Evolutionary conservation across 2,888 invertebrate genomes (phyloP), one percentile per base, ranked within the genome.

Genomic region (Drosophila pullipes): DNA sequence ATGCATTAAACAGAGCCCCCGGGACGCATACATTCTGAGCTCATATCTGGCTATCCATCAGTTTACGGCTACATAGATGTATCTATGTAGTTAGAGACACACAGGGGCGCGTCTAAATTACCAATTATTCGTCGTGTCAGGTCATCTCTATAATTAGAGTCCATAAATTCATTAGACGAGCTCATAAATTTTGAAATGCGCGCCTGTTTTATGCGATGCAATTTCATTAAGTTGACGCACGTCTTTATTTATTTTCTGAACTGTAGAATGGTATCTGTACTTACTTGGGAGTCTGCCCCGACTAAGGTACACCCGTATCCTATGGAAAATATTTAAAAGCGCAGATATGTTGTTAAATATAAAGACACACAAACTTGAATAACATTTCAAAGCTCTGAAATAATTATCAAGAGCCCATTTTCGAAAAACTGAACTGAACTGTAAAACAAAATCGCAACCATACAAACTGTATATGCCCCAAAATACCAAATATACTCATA

Each of bases 131-230:
- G 58, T 64, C 61, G 33, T 63, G 70, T 53, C 41, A 65, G 69
- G 81, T 78, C 81, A 70, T 69, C 69, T 83, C 78, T 84, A 87
- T 80, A 83, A 82, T 80, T 83, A 77, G 73, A 44, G 39, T 47
- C 83, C 76, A 86, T 81, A 76, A 83, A 86, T 78, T 74, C 55
- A 76, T 75, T 75, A 69, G 66, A 61, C 25, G 25, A 58, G 69
- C 61, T 66, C 69, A 75, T 82, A 60, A 81, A 83, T 89, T 76
- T 76, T 13, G 4, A 69, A 85, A 78, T 44, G 59, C 41, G 18
- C 33, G 30, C 50, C 25, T n/a, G 30, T 58, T 64, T 73, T 49
- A 73, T 69, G 74, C 49, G 52, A 50, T 79, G 44, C 37, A 69
- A 52, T 63, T 78, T 77, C 44, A 62, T 63, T 44, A 50, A 55